Conservation (phyloP, 1,140 invertebrate species). For the Sitobion miscanthi region DNA sequence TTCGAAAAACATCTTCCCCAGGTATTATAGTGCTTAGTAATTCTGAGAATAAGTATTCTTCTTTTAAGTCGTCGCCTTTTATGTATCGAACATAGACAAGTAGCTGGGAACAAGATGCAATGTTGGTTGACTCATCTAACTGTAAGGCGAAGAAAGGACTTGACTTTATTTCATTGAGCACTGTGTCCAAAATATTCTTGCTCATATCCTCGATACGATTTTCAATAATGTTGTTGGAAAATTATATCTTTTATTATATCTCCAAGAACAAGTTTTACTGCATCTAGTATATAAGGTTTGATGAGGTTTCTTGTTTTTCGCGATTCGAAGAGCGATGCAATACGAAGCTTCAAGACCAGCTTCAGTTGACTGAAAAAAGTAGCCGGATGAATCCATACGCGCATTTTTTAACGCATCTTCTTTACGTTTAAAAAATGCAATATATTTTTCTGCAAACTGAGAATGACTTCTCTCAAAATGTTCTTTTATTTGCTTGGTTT, state of each 20-base stretch:
- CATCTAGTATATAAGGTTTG: slow-evolving; percentile 45
- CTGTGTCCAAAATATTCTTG: background rate
- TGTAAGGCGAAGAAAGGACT: background rate
- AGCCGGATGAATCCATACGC: background rate
- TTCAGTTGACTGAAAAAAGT: slow-evolving; percentile 39
- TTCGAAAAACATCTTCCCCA: slow-evolving; percentile 35
- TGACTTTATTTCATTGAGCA: background rate
- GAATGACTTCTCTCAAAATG: slow-evolving; percentile 53
- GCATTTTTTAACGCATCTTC: slow-evolving; percentile 12
- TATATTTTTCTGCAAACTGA: slow-evolving; percentile 13
- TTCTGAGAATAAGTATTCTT: slow-evolving; percentile 53
- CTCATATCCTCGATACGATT: slow-evolving; percentile 55
- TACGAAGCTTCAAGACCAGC: background rate
- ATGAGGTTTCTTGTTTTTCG: slow-evolving; percentile 56
- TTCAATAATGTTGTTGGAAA: slow-evolving; percentile 51
- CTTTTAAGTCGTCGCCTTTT: slow-evolving; percentile 25
- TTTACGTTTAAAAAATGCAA: slow-evolving; percentile 14
- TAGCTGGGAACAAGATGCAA: slow-evolving; percentile 12
- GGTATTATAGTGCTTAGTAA: slow-evolving; percentile 41
- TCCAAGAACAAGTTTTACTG: background rate
- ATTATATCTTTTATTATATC: slow-evolving; percentile 32
- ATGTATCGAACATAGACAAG: background rate
- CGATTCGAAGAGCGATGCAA: slow-evolving; percentile 11
- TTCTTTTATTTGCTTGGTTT: slow-evolving; percentile 49
- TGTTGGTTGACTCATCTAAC: background rate